A percentile compares a stretch with the other conserved stretches of the same genome.
phyloP scores from a whole-genome alignment of 1,140 invertebrate genomes.

The Lasaia peninsularis region DNA sequence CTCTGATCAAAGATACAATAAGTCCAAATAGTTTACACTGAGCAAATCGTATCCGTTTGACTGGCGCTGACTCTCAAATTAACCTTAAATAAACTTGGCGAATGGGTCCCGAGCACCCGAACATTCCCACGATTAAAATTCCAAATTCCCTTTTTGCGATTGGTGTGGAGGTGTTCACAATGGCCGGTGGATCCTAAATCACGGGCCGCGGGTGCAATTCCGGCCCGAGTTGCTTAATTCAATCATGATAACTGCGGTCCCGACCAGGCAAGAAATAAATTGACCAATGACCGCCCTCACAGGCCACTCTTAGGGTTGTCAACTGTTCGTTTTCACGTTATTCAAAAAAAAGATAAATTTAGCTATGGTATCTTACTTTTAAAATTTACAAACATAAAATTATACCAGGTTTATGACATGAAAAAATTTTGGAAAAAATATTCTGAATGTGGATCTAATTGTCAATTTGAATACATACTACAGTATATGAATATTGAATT shows the following conservation, averaged over 20 bases:
- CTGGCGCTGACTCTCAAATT: conserved; percentile 49
- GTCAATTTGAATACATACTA: too few relatives aligned
- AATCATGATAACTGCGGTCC: conserved; percentile 69
- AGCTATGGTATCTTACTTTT: too few relatives aligned
- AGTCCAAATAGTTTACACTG: conserved; percentile 1
- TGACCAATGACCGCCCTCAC: conserved; percentile 60
- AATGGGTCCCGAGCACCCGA: conserved; percentile 26
- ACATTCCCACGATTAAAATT: conserved; percentile 68
- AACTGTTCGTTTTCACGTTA: background rate
- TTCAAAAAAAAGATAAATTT: too few relatives aligned
- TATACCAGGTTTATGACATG: too few relatives aligned
- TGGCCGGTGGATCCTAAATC: conserved; percentile 29
- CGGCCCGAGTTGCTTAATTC: conserved; percentile 61
- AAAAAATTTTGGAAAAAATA: too few relatives aligned
- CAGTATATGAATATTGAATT: too few relatives aligned
- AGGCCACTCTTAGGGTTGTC: conserved; percentile 25
- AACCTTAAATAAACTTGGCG: conserved; percentile 64
- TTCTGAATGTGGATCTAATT: too few relatives aligned
- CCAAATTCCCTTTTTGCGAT: conserved; percentile 52
- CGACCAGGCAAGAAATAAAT: conserved; percentile 63
- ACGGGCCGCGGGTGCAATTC: conserved; percentile 34
- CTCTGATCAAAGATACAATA: background rate
- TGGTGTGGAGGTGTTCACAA: conserved; percentile 36
- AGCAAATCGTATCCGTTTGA: conserved; percentile 20
- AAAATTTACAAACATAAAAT: too few relatives aligned